Conservation (phyloP, 2,888 invertebrate species). For the Leucoma salicis region DNA sequence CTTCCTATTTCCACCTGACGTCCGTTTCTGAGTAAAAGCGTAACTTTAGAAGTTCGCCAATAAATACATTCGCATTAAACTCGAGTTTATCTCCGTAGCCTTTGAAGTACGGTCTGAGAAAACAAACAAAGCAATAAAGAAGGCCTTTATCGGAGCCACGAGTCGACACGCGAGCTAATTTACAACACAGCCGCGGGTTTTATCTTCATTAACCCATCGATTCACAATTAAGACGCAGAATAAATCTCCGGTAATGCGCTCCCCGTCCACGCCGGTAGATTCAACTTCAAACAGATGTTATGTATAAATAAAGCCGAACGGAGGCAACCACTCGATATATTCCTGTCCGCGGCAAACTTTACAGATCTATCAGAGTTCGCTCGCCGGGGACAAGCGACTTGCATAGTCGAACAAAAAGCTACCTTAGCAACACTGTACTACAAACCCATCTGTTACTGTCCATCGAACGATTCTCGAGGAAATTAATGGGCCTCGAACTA, state of each 20-base stretch:
- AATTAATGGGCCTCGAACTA: constrained; percentile 22
- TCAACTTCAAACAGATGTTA: constrained; percentile 82
- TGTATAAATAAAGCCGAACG: constrained; percentile 81
- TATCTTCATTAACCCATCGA: constrained; percentile 83
- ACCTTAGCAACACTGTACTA: constrained; percentile 44
- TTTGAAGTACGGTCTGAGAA: constrained; percentile 79
- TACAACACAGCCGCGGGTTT: constrained; percentile 81
- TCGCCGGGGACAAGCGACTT: constrained; percentile 54
- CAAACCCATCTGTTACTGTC: constrained; percentile 24
- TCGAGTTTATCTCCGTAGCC: constrained; percentile 75
- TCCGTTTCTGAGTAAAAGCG: constrained; percentile 41
- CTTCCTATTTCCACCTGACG: constrained; percentile 51
- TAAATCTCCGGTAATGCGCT: constrained; percentile 81
- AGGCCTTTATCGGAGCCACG: constrained; percentile 79
- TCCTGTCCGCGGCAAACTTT: constrained; percentile 81
- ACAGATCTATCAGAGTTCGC: constrained; percentile 75
- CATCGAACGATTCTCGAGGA: constrained; percentile 22
- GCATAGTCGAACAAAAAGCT: constrained; percentile 44
- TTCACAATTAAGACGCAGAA: constrained; percentile 82
- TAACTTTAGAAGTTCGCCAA: constrained; percentile 48
- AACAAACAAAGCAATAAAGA: constrained; percentile 82
- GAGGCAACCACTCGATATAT: constrained; percentile 82
- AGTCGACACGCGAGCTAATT: constrained; percentile 83
- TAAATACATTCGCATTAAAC: constrained; percentile 77
- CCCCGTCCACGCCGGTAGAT: constrained; percentile 79